These are phyloP conservation scores for Philaenus spumarius DNA, from an alignment of 1,140 invertebrate genomes.

Conservation along the genomic window DNA sequence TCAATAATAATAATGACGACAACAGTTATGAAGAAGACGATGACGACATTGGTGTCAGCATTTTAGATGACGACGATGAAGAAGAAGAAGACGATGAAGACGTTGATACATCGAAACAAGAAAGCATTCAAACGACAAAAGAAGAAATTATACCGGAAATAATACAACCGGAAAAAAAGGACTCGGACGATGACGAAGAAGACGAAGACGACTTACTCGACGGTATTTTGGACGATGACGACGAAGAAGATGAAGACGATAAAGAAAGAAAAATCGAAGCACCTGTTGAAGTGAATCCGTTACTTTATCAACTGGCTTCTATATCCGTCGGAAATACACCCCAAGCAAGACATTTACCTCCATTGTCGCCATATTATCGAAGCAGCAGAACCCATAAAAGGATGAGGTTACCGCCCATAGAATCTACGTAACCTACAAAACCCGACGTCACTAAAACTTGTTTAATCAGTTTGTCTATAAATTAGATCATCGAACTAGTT, in stretches of 20 bases:
- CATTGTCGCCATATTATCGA: not conserved
- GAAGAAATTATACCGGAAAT: slow-evolving; percentile 5
- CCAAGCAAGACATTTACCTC: not conserved
- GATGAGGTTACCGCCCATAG: slow-evolving; percentile 5
- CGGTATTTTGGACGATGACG: slow-evolving; percentile 16
- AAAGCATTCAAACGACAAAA: no score
- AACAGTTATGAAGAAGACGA: slow-evolving; percentile 35
- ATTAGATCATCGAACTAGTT: no score
- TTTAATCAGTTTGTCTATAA: no score
- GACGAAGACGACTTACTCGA: slow-evolving; percentile 12
- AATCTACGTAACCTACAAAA: not conserved
- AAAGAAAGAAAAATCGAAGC: slow-evolving; percentile 1
- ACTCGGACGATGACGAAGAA: slow-evolving; percentile 26
- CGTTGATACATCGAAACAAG: not conserved
- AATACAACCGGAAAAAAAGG: slow-evolving; percentile 29
- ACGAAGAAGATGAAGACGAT: slow-evolving; percentile 15
- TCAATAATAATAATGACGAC: slow-evolving; percentile 25
- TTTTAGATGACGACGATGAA: slow-evolving; percentile 35
- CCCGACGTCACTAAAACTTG: no score
- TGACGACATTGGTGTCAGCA: slow-evolving; percentile 17
- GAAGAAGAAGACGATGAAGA: slow-evolving; percentile 25
- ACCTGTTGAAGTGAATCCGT: not conserved
- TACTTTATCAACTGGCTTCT: not conserved
- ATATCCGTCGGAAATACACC: not conserved
- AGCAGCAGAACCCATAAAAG: slow-evolving; percentile 6